phyloP scores from a whole-genome alignment of 1,140 invertebrate genomes.

The Bombyx mandarina region DNA sequence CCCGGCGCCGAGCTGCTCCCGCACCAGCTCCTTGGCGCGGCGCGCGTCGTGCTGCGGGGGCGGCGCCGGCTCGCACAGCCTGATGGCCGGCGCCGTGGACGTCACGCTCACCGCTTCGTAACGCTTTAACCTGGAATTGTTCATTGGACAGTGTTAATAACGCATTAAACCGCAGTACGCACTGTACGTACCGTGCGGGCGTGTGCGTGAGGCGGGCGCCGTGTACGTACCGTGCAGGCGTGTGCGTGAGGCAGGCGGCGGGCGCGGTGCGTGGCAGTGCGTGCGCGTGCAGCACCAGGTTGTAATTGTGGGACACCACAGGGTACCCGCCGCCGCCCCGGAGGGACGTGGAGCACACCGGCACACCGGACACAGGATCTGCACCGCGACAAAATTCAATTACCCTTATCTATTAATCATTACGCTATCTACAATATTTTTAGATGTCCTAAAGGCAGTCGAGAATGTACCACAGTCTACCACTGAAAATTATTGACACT shows the following conservation, averaged over 20 bases:
- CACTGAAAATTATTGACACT: too few relatives aligned
- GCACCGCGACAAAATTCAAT: conserved; percentile 8
- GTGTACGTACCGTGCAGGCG: conserved; percentile 11
- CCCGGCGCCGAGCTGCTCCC: conserved; percentile 46
- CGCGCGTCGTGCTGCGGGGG: conserved; percentile 35
- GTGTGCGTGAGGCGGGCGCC: too few relatives aligned
- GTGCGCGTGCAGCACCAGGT: conserved; percentile 84
- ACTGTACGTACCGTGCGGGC: too few relatives aligned
- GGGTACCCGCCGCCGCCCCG: conserved; percentile 72
- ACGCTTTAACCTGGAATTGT: conserved; percentile 38
- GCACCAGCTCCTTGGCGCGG: conserved; percentile 51
- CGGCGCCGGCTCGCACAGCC: conserved; percentile 20
- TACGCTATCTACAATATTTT: neutral
- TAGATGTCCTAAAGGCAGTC: neutral
- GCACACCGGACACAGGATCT: conserved; percentile 81
- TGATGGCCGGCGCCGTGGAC: conserved; percentile 46
- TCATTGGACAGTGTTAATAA: too few relatives aligned
- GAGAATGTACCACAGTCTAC: too few relatives aligned
- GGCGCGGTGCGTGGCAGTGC: conserved; percentile 78
- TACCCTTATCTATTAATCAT: neutral
- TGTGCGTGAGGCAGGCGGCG: conserved; percentile 55
- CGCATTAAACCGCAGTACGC: too few relatives aligned
- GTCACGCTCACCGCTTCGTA: conserved; percentile 53
- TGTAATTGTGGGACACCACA: conserved; percentile 79
- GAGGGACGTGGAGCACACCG: conserved; percentile 75